Base-by-base conservation (phyloP, 2,888 invertebrate genomes). In the Orthosia cruda region DNA sequence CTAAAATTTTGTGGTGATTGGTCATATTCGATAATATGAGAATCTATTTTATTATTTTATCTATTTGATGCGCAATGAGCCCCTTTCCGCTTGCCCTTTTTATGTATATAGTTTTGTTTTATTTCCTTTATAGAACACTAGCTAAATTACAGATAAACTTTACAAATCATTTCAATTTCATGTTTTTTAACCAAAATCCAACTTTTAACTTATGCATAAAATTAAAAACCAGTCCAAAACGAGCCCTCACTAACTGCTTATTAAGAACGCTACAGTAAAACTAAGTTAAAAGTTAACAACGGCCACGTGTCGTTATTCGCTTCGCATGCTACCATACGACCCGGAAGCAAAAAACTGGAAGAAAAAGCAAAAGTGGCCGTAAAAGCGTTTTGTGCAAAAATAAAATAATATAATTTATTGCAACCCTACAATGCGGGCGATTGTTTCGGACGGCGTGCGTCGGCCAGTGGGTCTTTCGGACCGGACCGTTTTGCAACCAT, bases 391-490 rank as follows among this genome's bases (percentile, higher is more conserved):
- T 92, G 89, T 91, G 88, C 86, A 86, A 89, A 91, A 93, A 91
- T 92, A 89, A 89, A 90, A 91, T 94, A 94, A 94, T 95, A 91
- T 94, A 94, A 94, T 95, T 95, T 95, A 95, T 95, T 92, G 89
- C 89, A 85, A 86, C 89, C 88, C 81, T 80, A 86, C 91, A 88
- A 89, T 88, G 83, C 83, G 84, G 74, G 83, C 82, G 84, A 92
- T 93, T 94, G 93, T 94, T 78, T 81, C 68, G 83, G 81, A 66
- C 89, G 47, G 72, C 83, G 81, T 71, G 40, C 80, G 52, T 68
- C 50, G 84, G 77, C 32, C 75, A 40, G 54, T 45, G 57, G 80
- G 85, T 71, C 70, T 71, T 79, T 79, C 76, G 68, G 89, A 87
- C 87, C 89, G 85, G 84, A 88, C 89, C 85, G 87, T 91, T 92